Evolutionary conservation across 2,888 invertebrate species (phyloP).

Genomic region (Amiota communis): DNA sequence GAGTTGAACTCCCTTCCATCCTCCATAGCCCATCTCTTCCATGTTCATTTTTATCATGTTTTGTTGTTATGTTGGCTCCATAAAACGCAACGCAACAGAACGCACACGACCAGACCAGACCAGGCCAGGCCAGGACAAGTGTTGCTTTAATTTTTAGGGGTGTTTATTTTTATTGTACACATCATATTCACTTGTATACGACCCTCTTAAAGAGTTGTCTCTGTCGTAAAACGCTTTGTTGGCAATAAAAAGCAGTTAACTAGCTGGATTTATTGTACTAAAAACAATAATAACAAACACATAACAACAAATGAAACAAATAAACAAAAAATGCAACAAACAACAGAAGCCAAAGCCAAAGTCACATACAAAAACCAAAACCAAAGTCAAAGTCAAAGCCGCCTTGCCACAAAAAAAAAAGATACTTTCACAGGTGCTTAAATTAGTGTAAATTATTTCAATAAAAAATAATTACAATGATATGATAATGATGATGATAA

Average conservation of each 20-base stretch:
- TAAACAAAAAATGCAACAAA: conserved; percentile 38
- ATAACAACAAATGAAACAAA: conserved; percentile 1
- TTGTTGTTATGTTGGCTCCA: conserved; percentile 1
- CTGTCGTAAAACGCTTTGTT: conserved; percentile 65
- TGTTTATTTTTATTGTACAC: conserved; percentile 55
- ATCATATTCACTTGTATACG: conserved; percentile 51
- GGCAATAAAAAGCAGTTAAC: conserved; percentile 65
- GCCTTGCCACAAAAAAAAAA: neutral
- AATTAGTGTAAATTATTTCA: conserved; percentile 23
- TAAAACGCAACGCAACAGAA: neutral
- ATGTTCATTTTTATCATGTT: too few species aligned
- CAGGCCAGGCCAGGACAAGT: conserved; percentile 39
- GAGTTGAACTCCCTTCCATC: too few species aligned
- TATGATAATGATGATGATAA: neutral
- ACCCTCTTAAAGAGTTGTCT: conserved; percentile 37
- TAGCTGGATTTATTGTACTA: conserved; percentile 66
- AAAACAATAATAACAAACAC: conserved; percentile 47
- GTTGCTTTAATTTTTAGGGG: conserved; percentile 53
- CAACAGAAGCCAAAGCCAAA: conserved; percentile 17
- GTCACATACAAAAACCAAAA: conserved; percentile 38
- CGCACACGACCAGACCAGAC: conserved; percentile 4
- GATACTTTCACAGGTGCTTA: conserved; percentile 57
- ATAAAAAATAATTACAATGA: neutral
- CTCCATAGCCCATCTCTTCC: too few species aligned
- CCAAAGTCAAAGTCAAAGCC: neutral